Evolutionary conservation across 2,113 vertebrate species (phyloP).

Genomic region (Grantiella picta): DNA sequence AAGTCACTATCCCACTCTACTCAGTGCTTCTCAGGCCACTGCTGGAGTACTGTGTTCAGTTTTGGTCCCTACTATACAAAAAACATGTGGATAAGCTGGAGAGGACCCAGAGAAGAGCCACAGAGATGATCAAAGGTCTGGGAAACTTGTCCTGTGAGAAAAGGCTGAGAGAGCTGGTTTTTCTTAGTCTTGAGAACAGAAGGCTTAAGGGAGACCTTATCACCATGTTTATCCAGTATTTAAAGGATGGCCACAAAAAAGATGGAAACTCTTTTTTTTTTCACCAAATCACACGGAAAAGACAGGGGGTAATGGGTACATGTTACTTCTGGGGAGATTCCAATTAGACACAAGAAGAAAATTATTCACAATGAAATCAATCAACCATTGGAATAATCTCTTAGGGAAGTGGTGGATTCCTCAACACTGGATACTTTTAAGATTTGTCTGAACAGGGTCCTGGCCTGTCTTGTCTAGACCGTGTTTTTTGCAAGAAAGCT

Average conservation of each 20-base stretch:
- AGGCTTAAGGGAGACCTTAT: neutral
- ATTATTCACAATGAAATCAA: neutral
- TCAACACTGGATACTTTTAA: neutral
- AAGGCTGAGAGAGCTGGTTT: neutral
- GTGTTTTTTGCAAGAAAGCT: neutral
- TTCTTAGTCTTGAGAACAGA: neutral
- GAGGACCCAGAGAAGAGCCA: neutral
- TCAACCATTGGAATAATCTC: neutral
- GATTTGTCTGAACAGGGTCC: neutral
- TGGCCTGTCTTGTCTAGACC: neutral
- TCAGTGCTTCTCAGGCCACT: neutral
- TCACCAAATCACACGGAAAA: neutral
- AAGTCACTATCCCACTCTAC: neutral
- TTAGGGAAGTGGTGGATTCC: neutral
- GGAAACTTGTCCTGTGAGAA: neutral
- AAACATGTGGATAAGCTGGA: neutral
- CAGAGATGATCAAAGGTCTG: neutral
- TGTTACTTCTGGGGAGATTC: neutral
- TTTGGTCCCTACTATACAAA: neutral
- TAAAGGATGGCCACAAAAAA: neutral
- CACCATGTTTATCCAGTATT: neutral
- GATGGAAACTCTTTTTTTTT: neutral
- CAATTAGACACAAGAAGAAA: neutral
- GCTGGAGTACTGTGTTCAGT: neutral
- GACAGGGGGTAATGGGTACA: accelerated